Evolutionary conservation across 2,888 invertebrate species (phyloP), one percentile per base, ranked within the genome.

Genomic region (Rhopalosiphum nymphaeae): DNA sequence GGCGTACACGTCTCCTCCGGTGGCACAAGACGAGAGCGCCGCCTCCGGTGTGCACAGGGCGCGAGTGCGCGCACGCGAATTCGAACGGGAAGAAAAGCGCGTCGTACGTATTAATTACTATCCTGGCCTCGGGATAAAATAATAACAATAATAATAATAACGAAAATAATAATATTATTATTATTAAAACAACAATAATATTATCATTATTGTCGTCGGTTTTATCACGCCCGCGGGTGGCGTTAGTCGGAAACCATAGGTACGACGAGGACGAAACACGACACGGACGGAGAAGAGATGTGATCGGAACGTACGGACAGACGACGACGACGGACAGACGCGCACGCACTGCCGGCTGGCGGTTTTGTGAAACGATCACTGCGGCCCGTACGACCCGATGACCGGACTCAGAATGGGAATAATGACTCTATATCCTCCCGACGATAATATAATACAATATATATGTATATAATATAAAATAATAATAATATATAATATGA

Each of bases 401-500:
- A 94, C 94, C 94, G 87, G 94, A 94, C 94, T 94, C 94, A 91
- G 94, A 94, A 94, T 94, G 94, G 94, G 94, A 94, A 94, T 94
- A 94, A 94, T 94, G 94, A 94, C 94, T 94, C 89, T 94, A 94
- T 94, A 94, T 94, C 94, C 94, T 94, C 94, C 91, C 91, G 91
- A 94, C 94, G 94, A 91, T 94, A 87, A 36, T 78, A 78, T 78
- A 78, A 78, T 78, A n/a, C 29, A 53, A 53, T 21, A 53, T 53
- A 53, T 53, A 53, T 21, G 21, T 53, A 78, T 78, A 78, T 67
- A 67, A 67, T 86, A 91, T 91, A 91, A 91, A 94, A 94, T 94
- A 94, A 94, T 78, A 78, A 78, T 78, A 78, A 78, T 78, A 78
- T 78, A 78, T 78, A 94, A 94, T 94, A 94, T 94, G 94, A 94